Conservation (phyloP, 1,140 invertebrate genomes). For the Anadara kagoshimensis region DNA sequence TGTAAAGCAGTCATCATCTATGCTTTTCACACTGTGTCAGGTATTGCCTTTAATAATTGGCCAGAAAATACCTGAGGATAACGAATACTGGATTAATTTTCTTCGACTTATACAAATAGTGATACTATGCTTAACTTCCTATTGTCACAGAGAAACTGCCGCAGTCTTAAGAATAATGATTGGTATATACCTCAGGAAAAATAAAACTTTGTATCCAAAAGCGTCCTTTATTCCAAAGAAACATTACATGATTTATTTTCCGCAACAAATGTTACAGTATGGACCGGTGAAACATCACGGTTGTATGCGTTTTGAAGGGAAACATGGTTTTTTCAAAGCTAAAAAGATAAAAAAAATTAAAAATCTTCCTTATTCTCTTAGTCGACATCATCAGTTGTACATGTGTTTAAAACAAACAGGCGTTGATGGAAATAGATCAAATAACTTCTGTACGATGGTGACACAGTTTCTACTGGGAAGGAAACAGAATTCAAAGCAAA, state of each 20-base stretch:
- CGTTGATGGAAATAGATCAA: not conserved
- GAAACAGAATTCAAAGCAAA: not conserved
- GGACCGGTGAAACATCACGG: not conserved
- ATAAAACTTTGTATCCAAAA: not conserved
- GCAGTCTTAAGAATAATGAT: not conserved
- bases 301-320: constrained; percentile 4
- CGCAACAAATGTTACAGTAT: not conserved
- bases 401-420: constrained; percentile 1
- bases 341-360: not conserved
- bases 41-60: not conserved
- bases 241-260: not conserved
- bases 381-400: constrained; percentile 9
- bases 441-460: constrained; percentile 7
- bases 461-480: constrained; percentile 3
- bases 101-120: not conserved
- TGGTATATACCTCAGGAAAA: not conserved
- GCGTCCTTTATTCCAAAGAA: not conserved
- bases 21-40: not conserved
- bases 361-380: constrained; percentile 8
- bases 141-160: not conserved
- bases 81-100: constrained; percentile 10
- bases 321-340: constrained; percentile 6
- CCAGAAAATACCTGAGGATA: not conserved
- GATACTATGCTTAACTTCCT: not conserved
- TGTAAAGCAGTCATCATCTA: not conserved